A percentile compares a stretch with the other conserved stretches of the same genome.
phyloP scores from a whole-genome alignment of 2,888 invertebrate species.

The Ceraclea dissimilis region DNA sequence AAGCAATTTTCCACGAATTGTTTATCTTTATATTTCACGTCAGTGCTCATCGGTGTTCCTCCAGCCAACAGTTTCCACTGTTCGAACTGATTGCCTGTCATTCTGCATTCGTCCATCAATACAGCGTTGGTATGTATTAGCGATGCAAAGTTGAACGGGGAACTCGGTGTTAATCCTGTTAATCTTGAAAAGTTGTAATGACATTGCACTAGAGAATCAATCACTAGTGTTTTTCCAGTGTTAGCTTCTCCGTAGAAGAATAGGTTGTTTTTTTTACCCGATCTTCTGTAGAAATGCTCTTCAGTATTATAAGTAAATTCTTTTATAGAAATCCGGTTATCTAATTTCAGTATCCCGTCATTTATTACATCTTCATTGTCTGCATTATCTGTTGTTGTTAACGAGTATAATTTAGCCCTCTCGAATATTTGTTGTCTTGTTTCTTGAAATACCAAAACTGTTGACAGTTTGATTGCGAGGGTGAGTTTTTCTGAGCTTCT shows the following conservation, averaged over 20 bases:
- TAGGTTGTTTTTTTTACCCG: constrained; percentile 15
- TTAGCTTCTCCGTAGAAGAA: constrained; percentile 13
- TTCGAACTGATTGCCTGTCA: constrained; percentile 23
- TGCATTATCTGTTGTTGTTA: not conserved
- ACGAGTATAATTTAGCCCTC: constrained; percentile 5
- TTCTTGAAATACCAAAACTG: constrained; percentile 25
- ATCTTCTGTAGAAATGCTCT: constrained; percentile 3
- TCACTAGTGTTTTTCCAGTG: constrained; percentile 14
- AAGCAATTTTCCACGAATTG: constrained; percentile 13
- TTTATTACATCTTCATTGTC: not conserved
- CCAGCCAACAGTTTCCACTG: constrained; percentile 22
- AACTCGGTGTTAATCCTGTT: constrained; percentile 27
- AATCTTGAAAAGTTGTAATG: constrained; percentile 27
- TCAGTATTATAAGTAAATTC: constrained; percentile 7
- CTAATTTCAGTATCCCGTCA: not conserved
- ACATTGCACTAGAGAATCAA: constrained; percentile 7
- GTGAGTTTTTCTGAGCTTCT: constrained; percentile 14
- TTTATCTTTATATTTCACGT: constrained; percentile 21
- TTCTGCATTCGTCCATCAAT: constrained; percentile 19
- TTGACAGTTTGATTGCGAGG: constrained; percentile 12
- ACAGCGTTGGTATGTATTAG: constrained; percentile 13
- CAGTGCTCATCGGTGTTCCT: constrained; percentile 17
- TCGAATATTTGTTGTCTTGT: constrained; percentile 8
- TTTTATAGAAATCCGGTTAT: too few species aligned
- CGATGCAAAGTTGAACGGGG: constrained; percentile 12